These are phyloP conservation scores for Limnephilus rhombicus DNA, from an alignment of 2,888 invertebrate genomes.

Conservation along the genomic window DNA sequence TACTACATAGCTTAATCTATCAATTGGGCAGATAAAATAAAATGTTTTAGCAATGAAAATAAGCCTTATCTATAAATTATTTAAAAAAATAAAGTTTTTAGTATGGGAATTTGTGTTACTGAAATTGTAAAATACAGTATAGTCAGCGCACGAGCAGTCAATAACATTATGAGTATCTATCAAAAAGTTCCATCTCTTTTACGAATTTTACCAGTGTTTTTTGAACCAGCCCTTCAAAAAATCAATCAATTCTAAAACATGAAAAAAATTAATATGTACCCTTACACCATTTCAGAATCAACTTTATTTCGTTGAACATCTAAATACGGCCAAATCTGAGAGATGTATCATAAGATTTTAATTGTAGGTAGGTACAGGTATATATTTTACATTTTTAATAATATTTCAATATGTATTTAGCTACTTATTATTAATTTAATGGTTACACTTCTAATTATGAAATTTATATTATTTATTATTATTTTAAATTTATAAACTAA, in stretches of 20 bases:
- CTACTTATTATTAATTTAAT: not conserved
- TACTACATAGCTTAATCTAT: not conserved
- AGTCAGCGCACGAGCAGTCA: not conserved
- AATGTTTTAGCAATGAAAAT: not conserved
- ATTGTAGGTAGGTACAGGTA: not conserved
- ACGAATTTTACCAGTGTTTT: not conserved
- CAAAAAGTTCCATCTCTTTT: not conserved
- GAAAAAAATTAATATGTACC: not conserved
- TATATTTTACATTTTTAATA: not conserved
- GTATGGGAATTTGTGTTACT: not conserved
- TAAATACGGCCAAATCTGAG: not conserved
- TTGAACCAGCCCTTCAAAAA: not conserved
- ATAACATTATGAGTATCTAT: not conserved
- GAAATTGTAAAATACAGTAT: not conserved
- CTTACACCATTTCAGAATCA: not conserved
- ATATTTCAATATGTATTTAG: not conserved
- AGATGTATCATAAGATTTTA: not conserved
- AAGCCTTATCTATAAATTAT: not conserved
- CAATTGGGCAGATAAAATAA: not conserved
- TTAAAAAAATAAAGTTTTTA: not conserved
- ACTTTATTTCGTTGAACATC: not conserved
- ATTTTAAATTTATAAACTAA: too few relatives aligned
- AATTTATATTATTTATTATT: too few relatives aligned
- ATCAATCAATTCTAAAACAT: not conserved
- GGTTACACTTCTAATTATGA: slow-evolving; percentile 61